phyloP scores from a whole-genome alignment of 2,113 vertebrate genomes.

The Chloebia gouldiae region DNA sequence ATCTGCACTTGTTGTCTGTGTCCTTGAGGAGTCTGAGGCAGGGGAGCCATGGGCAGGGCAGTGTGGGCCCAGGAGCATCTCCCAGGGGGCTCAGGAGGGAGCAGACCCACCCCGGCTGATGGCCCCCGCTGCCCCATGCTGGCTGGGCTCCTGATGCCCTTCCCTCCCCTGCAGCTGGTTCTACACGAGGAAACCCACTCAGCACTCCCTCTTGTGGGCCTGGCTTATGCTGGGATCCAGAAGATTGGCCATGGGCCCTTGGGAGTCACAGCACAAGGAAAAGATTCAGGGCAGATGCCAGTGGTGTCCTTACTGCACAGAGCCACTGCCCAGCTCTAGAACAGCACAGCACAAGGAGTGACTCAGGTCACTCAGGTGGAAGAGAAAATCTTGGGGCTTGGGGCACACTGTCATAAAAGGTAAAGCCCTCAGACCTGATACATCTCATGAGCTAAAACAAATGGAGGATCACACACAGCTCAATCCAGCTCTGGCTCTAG shows the following conservation, averaged over 20 bases:
- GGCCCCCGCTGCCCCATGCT: rapidly evolving
- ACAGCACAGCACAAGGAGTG: not conserved
- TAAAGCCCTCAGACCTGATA: not conserved
- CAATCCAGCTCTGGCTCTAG: not conserved
- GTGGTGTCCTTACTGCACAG: rapidly evolving
- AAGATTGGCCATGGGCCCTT: rapidly evolving
- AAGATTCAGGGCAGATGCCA: not conserved
- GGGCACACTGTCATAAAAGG: not conserved
- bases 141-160: rapidly evolving
- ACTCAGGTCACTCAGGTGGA: not conserved
- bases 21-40: rapidly evolving
- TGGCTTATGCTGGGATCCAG: not conserved
- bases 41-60: not conserved
- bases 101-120: rapidly evolving
- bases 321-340: no score
- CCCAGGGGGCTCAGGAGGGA: not conserved
- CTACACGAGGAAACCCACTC: not conserved
- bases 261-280: not conserved
- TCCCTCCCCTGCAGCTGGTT: not conserved
- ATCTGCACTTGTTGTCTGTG: rapidly evolving
- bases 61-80: rapidly evolving
- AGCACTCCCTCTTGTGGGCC: rapidly evolving
- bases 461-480: not conserved
- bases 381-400: not conserved
- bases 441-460: not conserved